Evolutionary conservation across 2,888 invertebrate genomes (phyloP).

Genomic region (Mylabris sibirica): DNA sequence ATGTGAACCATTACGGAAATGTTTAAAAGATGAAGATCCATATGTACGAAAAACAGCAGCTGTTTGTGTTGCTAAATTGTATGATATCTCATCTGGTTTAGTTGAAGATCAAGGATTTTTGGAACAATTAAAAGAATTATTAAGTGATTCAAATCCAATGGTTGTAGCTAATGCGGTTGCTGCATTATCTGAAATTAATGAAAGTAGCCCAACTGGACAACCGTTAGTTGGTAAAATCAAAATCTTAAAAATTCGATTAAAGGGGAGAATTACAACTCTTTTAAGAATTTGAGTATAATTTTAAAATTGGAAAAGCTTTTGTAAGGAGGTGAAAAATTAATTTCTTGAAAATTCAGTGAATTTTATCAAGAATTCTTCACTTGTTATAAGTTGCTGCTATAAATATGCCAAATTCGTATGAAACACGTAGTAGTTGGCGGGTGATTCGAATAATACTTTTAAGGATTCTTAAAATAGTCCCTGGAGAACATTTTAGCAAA

Average conservation of each 20-base stretch:
- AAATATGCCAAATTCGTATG: too few relatives aligned
- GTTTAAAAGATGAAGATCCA: constrained; percentile 94
- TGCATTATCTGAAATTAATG: constrained; percentile 97
- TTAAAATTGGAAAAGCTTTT: too few relatives aligned
- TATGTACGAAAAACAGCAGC: constrained; percentile 99
- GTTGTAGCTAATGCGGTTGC: constrained; percentile 99
- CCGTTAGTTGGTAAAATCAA: constrained; percentile 81
- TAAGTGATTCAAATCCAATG: constrained; percentile 99
- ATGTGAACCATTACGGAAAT: constrained; percentile 96
- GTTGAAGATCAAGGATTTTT: constrained; percentile 90
- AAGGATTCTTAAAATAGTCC: too few relatives aligned
- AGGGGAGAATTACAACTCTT: not conserved
- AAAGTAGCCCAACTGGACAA: constrained; percentile 93
- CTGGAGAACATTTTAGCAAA: too few relatives aligned
- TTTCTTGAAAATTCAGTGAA: too few relatives aligned
- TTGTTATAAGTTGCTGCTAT: too few relatives aligned
- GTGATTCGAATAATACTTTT: too few relatives aligned
- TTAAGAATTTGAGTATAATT: too few relatives aligned
- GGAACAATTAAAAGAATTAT: constrained; percentile 93
- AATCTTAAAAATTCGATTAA: not conserved
- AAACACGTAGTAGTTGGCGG: too few relatives aligned
- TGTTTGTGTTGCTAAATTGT: constrained; percentile 98
- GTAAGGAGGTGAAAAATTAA: too few relatives aligned
- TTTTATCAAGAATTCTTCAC: too few relatives aligned
- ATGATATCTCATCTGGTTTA: constrained; percentile 86